Evolutionary conservation across 2,888 invertebrate species (phyloP), one percentile per base, ranked within the genome.

Genomic region (Luperina nickerlii): DNA sequence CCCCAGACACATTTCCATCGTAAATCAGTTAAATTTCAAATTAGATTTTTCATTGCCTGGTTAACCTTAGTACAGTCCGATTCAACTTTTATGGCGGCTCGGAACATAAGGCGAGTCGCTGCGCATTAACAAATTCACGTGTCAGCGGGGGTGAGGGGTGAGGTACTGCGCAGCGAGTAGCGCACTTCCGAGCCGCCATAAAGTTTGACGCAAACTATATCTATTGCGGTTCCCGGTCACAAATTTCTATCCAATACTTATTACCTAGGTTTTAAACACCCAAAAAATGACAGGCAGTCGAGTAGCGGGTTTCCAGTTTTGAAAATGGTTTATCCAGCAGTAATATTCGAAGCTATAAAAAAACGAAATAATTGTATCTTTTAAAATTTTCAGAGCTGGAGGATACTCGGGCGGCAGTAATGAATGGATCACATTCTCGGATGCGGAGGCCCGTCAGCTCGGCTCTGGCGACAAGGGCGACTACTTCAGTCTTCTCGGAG

Each of bases 401-500:
- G 95, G 93, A 15, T 96, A 93, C 86, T 94, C 96, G 1, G 96
- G 96, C 71, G 97, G 95, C 70, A 96, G 95, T 90, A 97, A 97
- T 73, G 98, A 97, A 74, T 99, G 98, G 98, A 96, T 98, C 90
- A 98, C 98, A 8, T 98, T 99, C 92, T 96, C 97, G 62, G 98
- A 99, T 86, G 98, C 98, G 0, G 98, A 98, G 87, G 96, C 97
- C 18, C 97, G 97, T 60, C 98, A 98, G 84, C 96, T 98, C 15
- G 98, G 98, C 38, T 94, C 97, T 11, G 98, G 97, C 0, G 98
- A 99, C 69, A 98, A 98, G 88, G 98, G 98, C 0, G 99, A 99
- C 91, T 99, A 98, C 92, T 99, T 98, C 96, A 98, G 97, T 85
- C 97, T 97, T 42, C 98, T 98, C 89, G 99, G 98, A 0, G 98